phyloP scores from a whole-genome alignment of 2,113 vertebrate genomes.

The Prunella himalayana region DNA sequence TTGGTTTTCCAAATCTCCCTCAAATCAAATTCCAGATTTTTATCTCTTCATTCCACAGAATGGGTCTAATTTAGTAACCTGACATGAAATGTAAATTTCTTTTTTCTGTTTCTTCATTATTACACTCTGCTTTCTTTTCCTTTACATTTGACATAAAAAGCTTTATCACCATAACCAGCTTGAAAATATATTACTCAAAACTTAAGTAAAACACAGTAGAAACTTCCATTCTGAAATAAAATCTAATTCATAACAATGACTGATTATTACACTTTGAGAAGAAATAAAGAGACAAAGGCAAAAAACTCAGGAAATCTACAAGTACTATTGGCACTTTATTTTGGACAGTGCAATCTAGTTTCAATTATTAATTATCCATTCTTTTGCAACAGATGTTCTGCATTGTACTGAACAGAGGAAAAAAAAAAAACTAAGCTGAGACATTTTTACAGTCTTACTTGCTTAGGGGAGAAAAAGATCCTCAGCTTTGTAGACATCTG shows the following conservation, averaged over 20 bases:
- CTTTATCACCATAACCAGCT: background rate
- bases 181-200: background rate
- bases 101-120: background rate
- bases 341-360: background rate
- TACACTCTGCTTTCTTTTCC: background rate
- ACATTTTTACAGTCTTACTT: background rate
- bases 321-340: background rate
- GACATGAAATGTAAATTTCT: background rate
- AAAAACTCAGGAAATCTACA: background rate
- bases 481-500: background rate
- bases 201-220: background rate
- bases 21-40: slow-evolving; percentile 15
- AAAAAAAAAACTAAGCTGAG: background rate
- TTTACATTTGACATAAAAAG: background rate
- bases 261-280: background rate
- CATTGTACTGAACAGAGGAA: background rate
- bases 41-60: background rate
- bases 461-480: background rate
- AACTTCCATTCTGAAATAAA: background rate
- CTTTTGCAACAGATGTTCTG: slow-evolving; percentile 19
- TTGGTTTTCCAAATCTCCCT: background rate
- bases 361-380: slow-evolving; percentile 34
- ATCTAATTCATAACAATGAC: background rate
- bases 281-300: background rate
- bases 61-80: background rate